Conservation (phyloP, 2,888 invertebrate genomes). For the Sarcophaga caerulescens region DNA sequence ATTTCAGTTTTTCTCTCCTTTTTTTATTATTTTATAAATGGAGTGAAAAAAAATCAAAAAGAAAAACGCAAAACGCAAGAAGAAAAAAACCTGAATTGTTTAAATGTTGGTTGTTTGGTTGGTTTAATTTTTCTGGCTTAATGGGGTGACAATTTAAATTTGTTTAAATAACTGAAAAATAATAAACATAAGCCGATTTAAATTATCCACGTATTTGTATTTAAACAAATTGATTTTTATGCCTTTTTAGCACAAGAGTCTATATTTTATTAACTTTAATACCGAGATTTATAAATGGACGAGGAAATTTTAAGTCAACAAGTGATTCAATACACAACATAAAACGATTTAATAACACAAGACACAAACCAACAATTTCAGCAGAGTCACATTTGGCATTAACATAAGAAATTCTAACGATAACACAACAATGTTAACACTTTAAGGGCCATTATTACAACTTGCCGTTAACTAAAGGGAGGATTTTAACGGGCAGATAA, state of each 20-base stretch:
- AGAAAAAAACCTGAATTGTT: conserved; percentile 3
- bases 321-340: too few species aligned
- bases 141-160: conserved; percentile 37
- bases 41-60: not conserved
- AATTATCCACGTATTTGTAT: not conserved
- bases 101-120: conserved; percentile 50
- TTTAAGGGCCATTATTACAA: too few species aligned
- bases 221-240: not conserved
- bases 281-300: not conserved
- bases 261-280: too few species aligned
- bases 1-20: conserved; percentile 34
- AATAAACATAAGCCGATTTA: not conserved
- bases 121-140: conserved; percentile 49
- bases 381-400: too few species aligned
- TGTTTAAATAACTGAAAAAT: conserved; percentile 20
- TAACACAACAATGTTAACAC: too few species aligned
- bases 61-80: not conserved
- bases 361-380: too few species aligned
- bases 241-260: not conserved
- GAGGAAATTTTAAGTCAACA: not conserved
- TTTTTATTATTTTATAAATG: not conserved
- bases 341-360: too few species aligned
- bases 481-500: too few species aligned
- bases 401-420: too few species aligned
- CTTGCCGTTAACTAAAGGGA: too few species aligned